These are phyloP conservation scores for Dynastes tityus DNA, from an alignment of 2,888 invertebrate species.

Conservation along the genomic window DNA sequence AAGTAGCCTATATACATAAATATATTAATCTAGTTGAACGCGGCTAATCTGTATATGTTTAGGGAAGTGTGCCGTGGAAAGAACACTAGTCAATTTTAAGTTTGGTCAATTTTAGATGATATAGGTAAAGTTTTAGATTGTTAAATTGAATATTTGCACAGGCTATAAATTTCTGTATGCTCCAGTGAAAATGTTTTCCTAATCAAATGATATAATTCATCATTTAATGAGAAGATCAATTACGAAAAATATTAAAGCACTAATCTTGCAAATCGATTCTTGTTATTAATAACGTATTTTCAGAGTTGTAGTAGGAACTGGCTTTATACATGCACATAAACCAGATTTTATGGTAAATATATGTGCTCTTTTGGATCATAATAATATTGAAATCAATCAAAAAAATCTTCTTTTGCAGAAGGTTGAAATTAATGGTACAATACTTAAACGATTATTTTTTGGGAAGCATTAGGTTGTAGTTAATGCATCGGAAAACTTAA, in stretches of 20 bases:
- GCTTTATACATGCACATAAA: too few species aligned
- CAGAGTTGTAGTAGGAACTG: too few species aligned
- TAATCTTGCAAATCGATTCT: not conserved
- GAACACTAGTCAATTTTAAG: conserved; percentile 71
- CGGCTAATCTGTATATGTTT: conserved; percentile 67
- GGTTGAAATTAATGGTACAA: too few species aligned
- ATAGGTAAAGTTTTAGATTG: conserved; percentile 68
- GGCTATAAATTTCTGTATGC: conserved; percentile 59
- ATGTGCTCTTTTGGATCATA: too few species aligned
- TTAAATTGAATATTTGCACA: conserved; percentile 61
- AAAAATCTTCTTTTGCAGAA: too few species aligned
- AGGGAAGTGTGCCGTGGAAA: conserved; percentile 66
- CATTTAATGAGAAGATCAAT: too few species aligned
- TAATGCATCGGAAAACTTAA: too few species aligned
- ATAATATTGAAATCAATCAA: too few species aligned
- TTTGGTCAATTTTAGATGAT: conserved; percentile 71
- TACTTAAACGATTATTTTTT: too few species aligned
- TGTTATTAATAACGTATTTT: too few species aligned
- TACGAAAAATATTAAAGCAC: not conserved
- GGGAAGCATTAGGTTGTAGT: too few species aligned
- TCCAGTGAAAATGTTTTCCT: conserved; percentile 53
- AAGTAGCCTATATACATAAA: conserved; percentile 63
- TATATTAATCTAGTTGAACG: conserved; percentile 59
- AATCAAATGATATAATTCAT: not conserved
- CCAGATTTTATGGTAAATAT: too few species aligned